These are phyloP conservation scores for Lampris incognitus DNA, from an alignment of 2,113 vertebrate genomes.

Conservation along the genomic window DNA sequence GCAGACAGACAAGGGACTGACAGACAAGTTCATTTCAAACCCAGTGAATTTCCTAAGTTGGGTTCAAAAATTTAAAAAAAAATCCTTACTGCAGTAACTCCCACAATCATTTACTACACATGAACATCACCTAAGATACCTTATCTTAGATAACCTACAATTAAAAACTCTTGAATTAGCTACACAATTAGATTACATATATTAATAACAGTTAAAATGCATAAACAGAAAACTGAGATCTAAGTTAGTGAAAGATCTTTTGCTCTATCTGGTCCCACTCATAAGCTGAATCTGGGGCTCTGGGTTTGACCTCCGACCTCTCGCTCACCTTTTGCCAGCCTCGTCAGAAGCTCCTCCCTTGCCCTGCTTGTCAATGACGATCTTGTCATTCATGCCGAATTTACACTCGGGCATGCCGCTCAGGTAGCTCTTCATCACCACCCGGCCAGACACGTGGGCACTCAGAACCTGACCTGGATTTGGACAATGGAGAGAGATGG, in stretches of 20 bases:
- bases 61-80: background rate
- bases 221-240: background rate
- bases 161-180: too few species aligned
- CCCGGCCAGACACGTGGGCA: conserved; percentile 96
- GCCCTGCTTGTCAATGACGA: conserved; percentile 98
- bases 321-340: conserved; percentile 92
- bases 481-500: background rate
- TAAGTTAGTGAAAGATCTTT: background rate
- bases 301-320: background rate
- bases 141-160: too few species aligned
- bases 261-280: background rate
- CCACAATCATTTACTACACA: too few species aligned
- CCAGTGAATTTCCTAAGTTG: background rate
- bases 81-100: too few species aligned
- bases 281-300: background rate
- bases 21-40: conserved; percentile 22
- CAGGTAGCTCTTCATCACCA: conserved; percentile 99
- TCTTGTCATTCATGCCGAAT: conserved; percentile 99
- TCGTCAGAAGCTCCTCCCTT: conserved; percentile 97
- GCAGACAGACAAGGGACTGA: conserved; percentile 50
- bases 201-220: too few species aligned
- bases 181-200: too few species aligned
- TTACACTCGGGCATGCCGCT: conserved; percentile 99
- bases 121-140: too few species aligned
- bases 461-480: conserved; percentile 95